Evolutionary conservation across 2,113 vertebrate genomes (phyloP).

Genomic region (Mustela nigripes): DNA sequence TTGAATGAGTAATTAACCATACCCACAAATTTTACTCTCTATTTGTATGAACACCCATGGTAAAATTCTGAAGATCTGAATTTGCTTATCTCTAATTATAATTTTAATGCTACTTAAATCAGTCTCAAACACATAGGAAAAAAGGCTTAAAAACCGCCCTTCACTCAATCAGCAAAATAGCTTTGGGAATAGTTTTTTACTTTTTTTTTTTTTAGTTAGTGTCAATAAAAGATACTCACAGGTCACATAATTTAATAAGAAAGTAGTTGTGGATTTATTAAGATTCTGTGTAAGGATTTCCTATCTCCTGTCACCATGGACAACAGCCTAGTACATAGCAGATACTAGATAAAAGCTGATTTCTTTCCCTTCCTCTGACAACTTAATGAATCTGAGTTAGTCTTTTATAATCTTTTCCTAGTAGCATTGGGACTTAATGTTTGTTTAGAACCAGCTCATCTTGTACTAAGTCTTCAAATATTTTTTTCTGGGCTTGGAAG

Average conservation of each 20-base stretch:
- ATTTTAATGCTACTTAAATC: background rate
- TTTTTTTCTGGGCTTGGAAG: background rate
- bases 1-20: background rate
- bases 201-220: constrained; percentile 28
- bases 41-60: background rate
- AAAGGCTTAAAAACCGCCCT: background rate
- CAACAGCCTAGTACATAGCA: background rate
- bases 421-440: background rate
- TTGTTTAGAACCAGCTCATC: background rate
- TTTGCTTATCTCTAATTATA: background rate
- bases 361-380: background rate
- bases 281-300: background rate
- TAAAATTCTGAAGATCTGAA: background rate
- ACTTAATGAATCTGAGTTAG: background rate
- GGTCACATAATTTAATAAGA: background rate
- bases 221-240: background rate
- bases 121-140: background rate
- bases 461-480: background rate
- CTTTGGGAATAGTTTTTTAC: constrained; percentile 18
- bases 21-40: background rate
- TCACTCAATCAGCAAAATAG: background rate
- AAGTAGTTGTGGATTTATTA: background rate
- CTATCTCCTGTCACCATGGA: background rate
- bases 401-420: constrained; percentile 11
- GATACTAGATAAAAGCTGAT: background rate